Conservation (phyloP, 2,797 vertebrate species). For the Numenius phaeopus region DNA sequence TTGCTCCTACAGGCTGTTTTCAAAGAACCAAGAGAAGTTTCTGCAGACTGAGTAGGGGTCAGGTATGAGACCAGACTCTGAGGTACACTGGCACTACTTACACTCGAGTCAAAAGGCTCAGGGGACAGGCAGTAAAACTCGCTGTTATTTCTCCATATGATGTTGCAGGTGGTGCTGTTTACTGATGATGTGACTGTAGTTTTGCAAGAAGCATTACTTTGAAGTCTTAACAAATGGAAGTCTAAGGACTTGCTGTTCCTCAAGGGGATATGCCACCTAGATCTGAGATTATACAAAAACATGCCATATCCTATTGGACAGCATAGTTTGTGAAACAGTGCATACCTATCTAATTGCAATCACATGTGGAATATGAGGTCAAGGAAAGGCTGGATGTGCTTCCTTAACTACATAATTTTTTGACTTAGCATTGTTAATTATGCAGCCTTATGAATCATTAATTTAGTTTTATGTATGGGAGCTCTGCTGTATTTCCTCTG, state of each 20-base stretch:
- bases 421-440: constrained; percentile 23
- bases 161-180: not conserved
- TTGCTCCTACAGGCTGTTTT: not conserved
- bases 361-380: constrained; percentile 1
- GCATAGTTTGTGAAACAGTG: constrained; percentile 16
- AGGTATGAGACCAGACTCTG: not conserved
- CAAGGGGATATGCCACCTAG: not conserved
- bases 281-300: not conserved
- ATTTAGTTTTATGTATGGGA: constrained; percentile 17
- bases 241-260: constrained; percentile 10
- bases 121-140: not conserved
- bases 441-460: constrained; percentile 28
- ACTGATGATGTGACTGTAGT: rapidly evolving
- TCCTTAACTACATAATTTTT: constrained; percentile 8
- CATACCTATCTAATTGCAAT: constrained; percentile 45
- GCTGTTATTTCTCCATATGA: rapidly evolving
- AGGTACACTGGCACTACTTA: not conserved
- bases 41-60: not conserved
- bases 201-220: not conserved
- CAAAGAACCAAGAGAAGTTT: not conserved
- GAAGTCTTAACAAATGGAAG: not conserved
- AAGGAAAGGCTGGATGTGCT: not conserved
- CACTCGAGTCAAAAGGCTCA: not conserved
- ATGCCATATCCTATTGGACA: not conserved
- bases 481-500: constrained; percentile 20